Evolutionary conservation across 2,797 vertebrate genomes (phyloP).

Genomic region (Poeciliopsis turneri): DNA sequence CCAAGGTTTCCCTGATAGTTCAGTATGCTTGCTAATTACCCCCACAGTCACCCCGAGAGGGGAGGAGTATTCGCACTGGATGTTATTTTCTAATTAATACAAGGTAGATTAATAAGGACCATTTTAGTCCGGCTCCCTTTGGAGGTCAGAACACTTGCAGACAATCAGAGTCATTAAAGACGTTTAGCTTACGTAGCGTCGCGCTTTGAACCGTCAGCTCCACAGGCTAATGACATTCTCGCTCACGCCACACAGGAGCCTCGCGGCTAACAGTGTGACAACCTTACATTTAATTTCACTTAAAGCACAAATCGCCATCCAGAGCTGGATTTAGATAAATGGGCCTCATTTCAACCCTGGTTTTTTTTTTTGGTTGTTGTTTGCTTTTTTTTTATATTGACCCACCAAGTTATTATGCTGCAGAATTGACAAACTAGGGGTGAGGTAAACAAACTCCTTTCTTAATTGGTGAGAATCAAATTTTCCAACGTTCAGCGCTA

Average conservation of each 20-base stretch:
- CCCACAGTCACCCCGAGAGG: constrained; percentile 33
- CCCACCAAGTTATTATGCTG: constrained; percentile 44
- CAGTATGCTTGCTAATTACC: constrained; percentile 70
- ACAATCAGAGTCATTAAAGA: constrained; percentile 46
- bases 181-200: constrained; percentile 28
- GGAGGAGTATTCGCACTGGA: constrained; percentile 17
- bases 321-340: constrained; percentile 52
- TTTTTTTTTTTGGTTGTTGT: background rate
- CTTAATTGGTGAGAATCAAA: constrained; percentile 68
- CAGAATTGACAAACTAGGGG: constrained; percentile 22
- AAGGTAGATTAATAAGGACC: constrained; percentile 67
- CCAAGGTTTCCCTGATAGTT: constrained; percentile 47
- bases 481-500: constrained; percentile 44
- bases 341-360: constrained; percentile 19
- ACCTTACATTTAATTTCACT: constrained; percentile 51
- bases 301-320: constrained; percentile 39
- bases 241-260: constrained; percentile 25
- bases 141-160: constrained; percentile 45
- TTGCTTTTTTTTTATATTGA: constrained; percentile 23
- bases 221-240: constrained; percentile 49
- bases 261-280: constrained; percentile 27
- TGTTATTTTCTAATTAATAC: constrained; percentile 73
- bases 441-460: constrained; percentile 64
- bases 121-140: constrained; percentile 44
- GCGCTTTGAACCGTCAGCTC: constrained; percentile 22